These are phyloP conservation scores for Neoniphon sammara DNA, from an alignment of 2,797 vertebrate genomes.

Conservation along the genomic window DNA sequence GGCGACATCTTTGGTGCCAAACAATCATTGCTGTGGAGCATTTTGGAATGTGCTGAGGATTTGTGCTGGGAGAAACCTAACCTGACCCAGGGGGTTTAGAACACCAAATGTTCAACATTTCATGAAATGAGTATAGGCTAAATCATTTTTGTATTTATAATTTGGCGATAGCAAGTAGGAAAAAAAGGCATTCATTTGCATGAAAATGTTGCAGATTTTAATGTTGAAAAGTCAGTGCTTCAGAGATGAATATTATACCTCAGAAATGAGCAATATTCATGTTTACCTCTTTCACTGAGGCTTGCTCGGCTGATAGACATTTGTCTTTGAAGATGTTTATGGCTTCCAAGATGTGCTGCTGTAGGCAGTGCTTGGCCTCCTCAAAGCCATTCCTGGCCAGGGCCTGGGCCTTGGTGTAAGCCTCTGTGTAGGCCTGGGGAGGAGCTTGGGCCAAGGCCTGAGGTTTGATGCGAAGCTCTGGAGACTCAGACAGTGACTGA, in stretches of 20 bases:
- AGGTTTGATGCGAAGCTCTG: conserved; percentile 64
- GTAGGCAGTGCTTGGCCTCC: conserved; percentile 88
- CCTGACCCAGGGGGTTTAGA: too few relatives aligned
- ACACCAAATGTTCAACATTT: too few relatives aligned
- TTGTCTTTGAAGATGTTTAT: conserved; percentile 84
- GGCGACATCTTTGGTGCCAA: too few relatives aligned
- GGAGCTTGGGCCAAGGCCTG: conserved; percentile 74
- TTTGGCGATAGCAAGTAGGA: not conserved
- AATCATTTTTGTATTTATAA: too few relatives aligned
- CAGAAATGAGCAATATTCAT: not conserved
- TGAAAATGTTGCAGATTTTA: too few relatives aligned
- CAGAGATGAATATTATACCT: not conserved
- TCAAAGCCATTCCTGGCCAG: conserved; percentile 86
- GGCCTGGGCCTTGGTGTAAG: conserved; percentile 79
- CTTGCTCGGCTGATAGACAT: conserved; percentile 71
- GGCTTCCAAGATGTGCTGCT: conserved; percentile 86
- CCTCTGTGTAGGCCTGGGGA: conserved; percentile 81
- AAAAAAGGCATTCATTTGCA: not conserved
- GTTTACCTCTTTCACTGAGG: conserved; percentile 87
- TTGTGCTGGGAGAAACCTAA: too few relatives aligned
- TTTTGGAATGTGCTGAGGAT: too few relatives aligned
- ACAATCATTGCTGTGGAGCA: too few relatives aligned
- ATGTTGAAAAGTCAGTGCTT: not conserved
- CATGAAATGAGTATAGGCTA: too few relatives aligned
- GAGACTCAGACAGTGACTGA: conserved; percentile 61